Base-by-base conservation (phyloP, 1,140 invertebrate genomes). In the Drosophila triauraria region DNA sequence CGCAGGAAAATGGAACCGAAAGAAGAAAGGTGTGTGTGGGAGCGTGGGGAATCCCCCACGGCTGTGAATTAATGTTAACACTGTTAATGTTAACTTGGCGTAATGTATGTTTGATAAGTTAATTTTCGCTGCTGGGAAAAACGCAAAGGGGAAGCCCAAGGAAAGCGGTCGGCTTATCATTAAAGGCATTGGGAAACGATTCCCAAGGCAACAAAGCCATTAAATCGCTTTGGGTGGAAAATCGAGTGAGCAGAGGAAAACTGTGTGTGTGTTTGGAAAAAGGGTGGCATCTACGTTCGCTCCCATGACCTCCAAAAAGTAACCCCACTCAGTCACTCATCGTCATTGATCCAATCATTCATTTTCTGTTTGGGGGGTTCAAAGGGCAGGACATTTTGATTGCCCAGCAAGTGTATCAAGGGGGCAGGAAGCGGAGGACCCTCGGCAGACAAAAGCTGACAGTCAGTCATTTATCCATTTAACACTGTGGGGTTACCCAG, bases 31-130 rank as follows among this genome's bases (percentile, higher is more conserved):
- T 6, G 51, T 40, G 40, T 38, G 12, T 27, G 43, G 35, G 35
- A 12, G 46, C 23, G 17, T 38, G 56, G 46, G 48, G 50, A 60
- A 67, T 59, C 70, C 48, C 54, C 40, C 35, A 44, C 20, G 38
- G 60, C 50, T 62, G 79, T 62, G 68, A 74, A 81, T 78, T 80
- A 80, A 78, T 80, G 80, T 81, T 85, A 90, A 85, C 81, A 75
- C 63, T 81, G 81, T 90, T 90, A 90, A 90, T 91, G 86, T 80
- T 80, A 91, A 85, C 86, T 88, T 78, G 63, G 74, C 80, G 85
- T 85, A 85, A 88, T 88, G 85, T 82, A 82, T 91, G 85, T 90
- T 90, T 90, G 85, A 91, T 90, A 90, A 90, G 86, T 90, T 90
- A 79, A 90, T 91, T 90, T 90, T 80, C 78, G 68, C 68, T 53